These are phyloP conservation scores for Silvanus unidentatus DNA, from an alignment of 2,888 invertebrate genomes.

Conservation along the genomic window DNA sequence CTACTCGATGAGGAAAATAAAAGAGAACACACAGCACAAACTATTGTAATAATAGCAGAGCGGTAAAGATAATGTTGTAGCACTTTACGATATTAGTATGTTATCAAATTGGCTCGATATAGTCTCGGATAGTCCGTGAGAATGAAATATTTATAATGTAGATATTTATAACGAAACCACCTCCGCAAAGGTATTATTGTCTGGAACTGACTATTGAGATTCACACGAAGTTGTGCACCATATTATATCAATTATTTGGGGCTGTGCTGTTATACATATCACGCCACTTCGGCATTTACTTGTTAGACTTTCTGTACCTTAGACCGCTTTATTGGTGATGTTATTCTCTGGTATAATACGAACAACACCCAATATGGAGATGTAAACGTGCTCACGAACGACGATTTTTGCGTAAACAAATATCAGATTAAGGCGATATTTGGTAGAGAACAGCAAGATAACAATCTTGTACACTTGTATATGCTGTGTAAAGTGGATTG, in stretches of 20 bases:
- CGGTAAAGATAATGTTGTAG: neutral
- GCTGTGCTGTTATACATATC: constrained; percentile 4
- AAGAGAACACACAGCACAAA: no score
- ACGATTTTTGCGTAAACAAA: constrained; percentile 26
- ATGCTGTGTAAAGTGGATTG: constrained; percentile 26
- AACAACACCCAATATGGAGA: constrained; percentile 19
- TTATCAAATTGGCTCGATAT: constrained; percentile 1
- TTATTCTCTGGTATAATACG: neutral
- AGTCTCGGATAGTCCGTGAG: no score
- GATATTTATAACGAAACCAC: constrained; percentile 1
- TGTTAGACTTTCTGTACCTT: no score
- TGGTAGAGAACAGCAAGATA: constrained; percentile 21
- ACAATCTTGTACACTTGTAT: constrained; percentile 23
- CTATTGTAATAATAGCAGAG: constrained; percentile 7
- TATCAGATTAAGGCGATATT: constrained; percentile 30
- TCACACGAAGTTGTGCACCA: constrained; percentile 1
- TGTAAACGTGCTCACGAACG: constrained; percentile 25
- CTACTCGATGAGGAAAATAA: neutral
- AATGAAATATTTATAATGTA: no score
- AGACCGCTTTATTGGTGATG: no score
- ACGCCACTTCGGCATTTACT: constrained; percentile 1
- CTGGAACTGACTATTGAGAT: neutral
- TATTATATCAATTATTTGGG: constrained; percentile 4
- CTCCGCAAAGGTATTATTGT: constrained; percentile 1
- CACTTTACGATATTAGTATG: neutral